A percentile compares a stretch with the other conserved stretches of the same genome.
Conservation (phyloP, 2,797 vertebrate species). For the Cottoperca gobio region DNA sequence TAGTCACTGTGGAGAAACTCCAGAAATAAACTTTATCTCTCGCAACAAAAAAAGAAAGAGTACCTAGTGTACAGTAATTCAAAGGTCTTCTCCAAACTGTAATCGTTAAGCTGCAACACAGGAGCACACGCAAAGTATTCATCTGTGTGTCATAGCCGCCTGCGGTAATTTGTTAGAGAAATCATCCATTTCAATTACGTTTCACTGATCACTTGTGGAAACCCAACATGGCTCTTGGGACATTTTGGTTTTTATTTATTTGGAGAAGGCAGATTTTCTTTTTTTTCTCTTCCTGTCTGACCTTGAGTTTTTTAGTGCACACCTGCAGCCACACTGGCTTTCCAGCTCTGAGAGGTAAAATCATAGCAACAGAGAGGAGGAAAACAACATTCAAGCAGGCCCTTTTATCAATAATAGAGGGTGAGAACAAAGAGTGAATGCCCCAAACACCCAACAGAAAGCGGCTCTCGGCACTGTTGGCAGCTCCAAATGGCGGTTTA, state of each 20-base stretch:
- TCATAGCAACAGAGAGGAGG: slow-evolving; percentile 14
- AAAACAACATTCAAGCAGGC: slow-evolving; percentile 39
- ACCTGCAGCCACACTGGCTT: slow-evolving; percentile 25
- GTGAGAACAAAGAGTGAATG: slow-evolving; percentile 37
- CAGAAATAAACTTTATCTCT: slow-evolving; percentile 9
- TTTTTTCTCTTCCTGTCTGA: slow-evolving; percentile 20
- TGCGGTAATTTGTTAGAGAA: slow-evolving; percentile 3
- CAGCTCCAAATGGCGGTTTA: slow-evolving; percentile 21
- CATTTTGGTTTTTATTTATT: slow-evolving; percentile 9
- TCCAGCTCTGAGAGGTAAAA: slow-evolving; percentile 23
- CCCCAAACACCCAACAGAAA: slow-evolving; percentile 17
- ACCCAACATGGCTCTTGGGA: slow-evolving; percentile 38
- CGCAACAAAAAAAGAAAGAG: neutral
- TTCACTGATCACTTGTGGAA: slow-evolving; percentile 14
- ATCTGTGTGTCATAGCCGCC: neutral
- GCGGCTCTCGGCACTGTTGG: neutral
- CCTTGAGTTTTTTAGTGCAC: slow-evolving; percentile 27
- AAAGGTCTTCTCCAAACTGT: slow-evolving; percentile 1
- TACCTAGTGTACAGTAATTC: neutral
- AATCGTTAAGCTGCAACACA: neutral
- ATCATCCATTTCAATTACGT: slow-evolving; percentile 8
- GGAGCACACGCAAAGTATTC: neutral
- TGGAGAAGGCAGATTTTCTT: slow-evolving; percentile 1
- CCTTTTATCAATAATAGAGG: slow-evolving; percentile 64
- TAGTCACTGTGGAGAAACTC: neutral